A percentile compares a stretch with the other conserved stretches of the same genome.
These are phyloP conservation scores for Tympanuchus pallidicinctus DNA, from an alignment of 2,113 vertebrate genomes.

Conservation along the genomic window DNA sequence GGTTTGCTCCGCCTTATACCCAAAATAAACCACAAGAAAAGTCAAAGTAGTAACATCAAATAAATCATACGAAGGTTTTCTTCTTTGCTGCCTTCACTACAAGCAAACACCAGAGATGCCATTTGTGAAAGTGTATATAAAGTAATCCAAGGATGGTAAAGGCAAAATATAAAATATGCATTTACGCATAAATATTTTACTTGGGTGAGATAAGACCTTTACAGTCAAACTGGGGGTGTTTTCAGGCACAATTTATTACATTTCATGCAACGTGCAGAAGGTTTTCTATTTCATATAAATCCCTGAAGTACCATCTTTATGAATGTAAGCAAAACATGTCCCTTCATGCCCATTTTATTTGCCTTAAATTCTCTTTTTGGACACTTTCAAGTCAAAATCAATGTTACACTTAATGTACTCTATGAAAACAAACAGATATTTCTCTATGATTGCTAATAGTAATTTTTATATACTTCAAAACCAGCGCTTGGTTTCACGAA, in stretches of 20 bases:
- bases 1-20: background rate
- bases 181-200: constrained; percentile 72
- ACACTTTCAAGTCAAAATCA: constrained; percentile 72
- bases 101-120: constrained; percentile 52
- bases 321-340: constrained; percentile 61
- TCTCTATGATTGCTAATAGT: constrained; percentile 46
- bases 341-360: constrained; percentile 52
- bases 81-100: constrained; percentile 28
- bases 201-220: constrained; percentile 62
- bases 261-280: constrained; percentile 61
- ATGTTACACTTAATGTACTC: constrained; percentile 47
- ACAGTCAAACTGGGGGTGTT: constrained; percentile 66
- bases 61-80: background rate
- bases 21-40: constrained; percentile 45
- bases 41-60: constrained; percentile 34
- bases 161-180: constrained; percentile 71
- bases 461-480: constrained; percentile 57
- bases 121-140: constrained; percentile 58
- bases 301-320: constrained; percentile 60
- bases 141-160: constrained; percentile 56
- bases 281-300: constrained; percentile 70
- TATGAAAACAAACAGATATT: constrained; percentile 47
- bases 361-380: constrained; percentile 65
- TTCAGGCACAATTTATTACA: constrained; percentile 67
- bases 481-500: constrained; percentile 6